Percentiles rank a stretch among this genome's conserved stretches.
phyloP scores from a whole-genome alignment of 2,113 vertebrate genomes.

The Mustelus asterias region DNA sequence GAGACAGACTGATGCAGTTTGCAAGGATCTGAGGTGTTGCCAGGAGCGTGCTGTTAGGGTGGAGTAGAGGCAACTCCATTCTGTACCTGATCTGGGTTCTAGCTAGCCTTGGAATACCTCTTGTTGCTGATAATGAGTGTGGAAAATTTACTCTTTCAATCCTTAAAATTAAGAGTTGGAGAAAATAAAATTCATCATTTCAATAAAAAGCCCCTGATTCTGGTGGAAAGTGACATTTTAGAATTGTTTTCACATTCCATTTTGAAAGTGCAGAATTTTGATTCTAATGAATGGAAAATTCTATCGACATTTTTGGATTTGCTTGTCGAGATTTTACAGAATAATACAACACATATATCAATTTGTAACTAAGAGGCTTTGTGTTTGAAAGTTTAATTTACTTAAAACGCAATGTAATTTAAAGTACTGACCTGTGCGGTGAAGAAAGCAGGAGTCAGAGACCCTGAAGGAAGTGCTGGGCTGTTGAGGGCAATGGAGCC shows the following conservation, averaged over 20 bases:
- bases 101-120: too few relatives aligned
- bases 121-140: neutral
- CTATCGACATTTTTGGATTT: neutral
- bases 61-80: neutral
- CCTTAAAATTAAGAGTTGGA: neutral
- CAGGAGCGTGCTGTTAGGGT: neutral
- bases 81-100: neutral
- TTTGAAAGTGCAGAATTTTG: neutral
- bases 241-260: neutral
- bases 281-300: neutral
- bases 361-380: neutral
- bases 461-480: conserved; percentile 83
- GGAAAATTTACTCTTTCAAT: neutral
- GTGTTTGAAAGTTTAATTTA: neutral
- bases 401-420: neutral
- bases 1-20: neutral
- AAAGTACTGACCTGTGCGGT: conserved; percentile 77
- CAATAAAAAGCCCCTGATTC: neutral
- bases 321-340: too few relatives aligned
- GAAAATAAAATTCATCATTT: neutral
- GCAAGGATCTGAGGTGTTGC: neutral
- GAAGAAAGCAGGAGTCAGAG: conserved; percentile 89
- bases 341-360: neutral
- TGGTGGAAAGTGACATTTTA: neutral
- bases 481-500: conserved; percentile 93